Base-by-base conservation (phyloP, 1,140 invertebrate genomes). In the Globodera rostochiensis region DNA sequence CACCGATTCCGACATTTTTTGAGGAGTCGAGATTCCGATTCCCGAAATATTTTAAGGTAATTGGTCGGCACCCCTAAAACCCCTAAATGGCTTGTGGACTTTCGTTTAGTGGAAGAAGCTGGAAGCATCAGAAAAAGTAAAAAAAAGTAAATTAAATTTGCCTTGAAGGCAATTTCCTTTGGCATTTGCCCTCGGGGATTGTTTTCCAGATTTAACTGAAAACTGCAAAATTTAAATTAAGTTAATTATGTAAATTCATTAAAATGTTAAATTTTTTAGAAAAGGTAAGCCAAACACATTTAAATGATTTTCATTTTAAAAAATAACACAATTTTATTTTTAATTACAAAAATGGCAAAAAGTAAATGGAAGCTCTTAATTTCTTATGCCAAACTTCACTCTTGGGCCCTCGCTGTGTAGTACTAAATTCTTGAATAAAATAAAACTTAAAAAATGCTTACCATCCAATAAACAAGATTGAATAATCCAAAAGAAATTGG, bases 381-480 rank as follows among this genome's bases (percentile, higher is more conserved):
- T 77, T 77, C 15, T 21, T 77, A 21, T 57, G 67, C 57, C 57
- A 60, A 53, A 53, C 1, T 60, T 25, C 21, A 66, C 13, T 78
- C 64, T 46, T 47, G 64, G 47, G 76, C 76, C 70, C 76, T 64
- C 46, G 76, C 76, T 5, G 76, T 78, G 66, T 78, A 78, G 69
- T 78, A 78, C 76, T 78, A 67, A 64, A 49, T 71, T 21, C 36
- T 36, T 64, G n/a, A 69, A 36, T 46, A 36, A 69, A 19, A 46
- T 36, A 67, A 36, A 36, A 36, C 5, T 36, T 11, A 70, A 36
- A 71, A 36, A 71, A 13, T 45, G 19, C 6, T 46, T 66, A 78
- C 76, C 76, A 78, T 78, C 88, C 88, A 89, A 81, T 89, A 89
- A 70, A 90, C 84, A 11, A 90, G 77, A 77, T 89, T 89, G 79